These are phyloP conservation scores for Eumeta japonica DNA, from an alignment of 1,140 invertebrate species.

Conservation along the genomic window DNA sequence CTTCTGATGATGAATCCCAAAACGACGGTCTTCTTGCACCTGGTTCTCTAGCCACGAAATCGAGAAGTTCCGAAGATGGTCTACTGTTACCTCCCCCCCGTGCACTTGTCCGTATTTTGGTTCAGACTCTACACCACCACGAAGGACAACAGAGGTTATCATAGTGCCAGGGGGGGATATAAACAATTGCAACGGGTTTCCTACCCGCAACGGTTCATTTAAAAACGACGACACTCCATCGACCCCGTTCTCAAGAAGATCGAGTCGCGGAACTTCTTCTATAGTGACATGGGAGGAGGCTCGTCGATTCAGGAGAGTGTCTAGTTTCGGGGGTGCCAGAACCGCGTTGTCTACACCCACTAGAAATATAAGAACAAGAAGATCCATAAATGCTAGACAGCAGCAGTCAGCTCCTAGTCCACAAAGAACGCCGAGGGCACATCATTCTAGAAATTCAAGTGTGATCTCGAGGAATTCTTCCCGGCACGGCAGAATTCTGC, in stretches of 20 bases:
- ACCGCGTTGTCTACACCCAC: conserved; percentile 48
- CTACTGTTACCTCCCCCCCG: conserved; percentile 65
- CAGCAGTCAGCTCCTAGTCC: conserved; percentile 52
- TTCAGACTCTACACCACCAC: conserved; percentile 54
- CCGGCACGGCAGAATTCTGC: conserved; percentile 75
- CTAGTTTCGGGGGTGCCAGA: conserved; percentile 62
- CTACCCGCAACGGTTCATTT: conserved; percentile 32
- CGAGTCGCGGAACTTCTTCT: conserved; percentile 41
- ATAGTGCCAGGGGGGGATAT: conserved; percentile 45
- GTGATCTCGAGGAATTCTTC: conserved; percentile 77
- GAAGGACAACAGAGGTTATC: conserved; percentile 42
- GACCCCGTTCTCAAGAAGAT: conserved; percentile 37
- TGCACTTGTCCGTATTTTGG: conserved; percentile 80
- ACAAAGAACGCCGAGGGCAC: conserved; percentile 61
- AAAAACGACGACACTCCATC: conserved; percentile 46
- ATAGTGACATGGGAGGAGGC: conserved; percentile 66
- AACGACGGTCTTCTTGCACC: conserved; percentile 43
- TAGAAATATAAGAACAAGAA: conserved; percentile 41
- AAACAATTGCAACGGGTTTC: conserved; percentile 41
- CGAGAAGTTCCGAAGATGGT: conserved; percentile 48
- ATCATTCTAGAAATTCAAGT: conserved; percentile 74
- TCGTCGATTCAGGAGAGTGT: conserved; percentile 51
- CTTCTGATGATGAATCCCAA: conserved; percentile 40
- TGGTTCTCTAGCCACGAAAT: conserved; percentile 35
- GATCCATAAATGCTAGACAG: conserved; percentile 29